Evolutionary conservation across 2,888 invertebrate genomes (phyloP), one percentile per base, ranked within the genome.

Genomic region (Candidula unifasciata): DNA sequence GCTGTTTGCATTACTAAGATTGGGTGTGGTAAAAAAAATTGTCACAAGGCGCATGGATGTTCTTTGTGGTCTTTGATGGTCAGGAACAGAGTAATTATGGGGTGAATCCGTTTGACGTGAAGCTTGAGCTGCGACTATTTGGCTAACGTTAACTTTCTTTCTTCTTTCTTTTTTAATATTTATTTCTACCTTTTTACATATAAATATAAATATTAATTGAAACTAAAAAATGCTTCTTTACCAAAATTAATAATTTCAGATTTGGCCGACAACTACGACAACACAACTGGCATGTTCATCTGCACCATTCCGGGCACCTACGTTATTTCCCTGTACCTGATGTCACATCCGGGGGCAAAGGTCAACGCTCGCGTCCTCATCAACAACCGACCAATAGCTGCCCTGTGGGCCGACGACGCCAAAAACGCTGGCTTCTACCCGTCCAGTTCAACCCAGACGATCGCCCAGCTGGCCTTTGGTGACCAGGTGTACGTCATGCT

Each of bases 401-500:
- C 89, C 0, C 86, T 89, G 60, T 89, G 89, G 89, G 88, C 89
- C 16, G 89, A 89, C 57, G 89, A 89, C 85, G 86, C 83, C 73
- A 88, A 88, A 64, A 85, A 85, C 30, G 87, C 88, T 52, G 89
- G 89, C 16, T 89, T 89, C 81, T 89, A 89, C 76, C 89, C 89
- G 16, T 89, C 89, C 57, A 86, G 88, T 77, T 87, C 88, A 54
- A 89, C 88, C 1, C 89, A 89, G 85, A 88, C 88, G 0, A 87
- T 89, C 68, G 88, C 85, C 74, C 85, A 82, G 33, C 84, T 89
- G 76, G 88, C 81, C 57, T 89, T 89, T 68, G 89, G 89, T 8
- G 89, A 89, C 84, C 89, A 89, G 84, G 88, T 89, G 52, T 89
- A 89, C 68, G 86, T 89, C 66, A 89, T 89, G 86, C 83, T 89